A percentile compares a stretch with the other conserved stretches of the same genome.
phyloP scores from a whole-genome alignment of 92 coral and sea anemone species.

The Paragorgia papillata region DNA sequence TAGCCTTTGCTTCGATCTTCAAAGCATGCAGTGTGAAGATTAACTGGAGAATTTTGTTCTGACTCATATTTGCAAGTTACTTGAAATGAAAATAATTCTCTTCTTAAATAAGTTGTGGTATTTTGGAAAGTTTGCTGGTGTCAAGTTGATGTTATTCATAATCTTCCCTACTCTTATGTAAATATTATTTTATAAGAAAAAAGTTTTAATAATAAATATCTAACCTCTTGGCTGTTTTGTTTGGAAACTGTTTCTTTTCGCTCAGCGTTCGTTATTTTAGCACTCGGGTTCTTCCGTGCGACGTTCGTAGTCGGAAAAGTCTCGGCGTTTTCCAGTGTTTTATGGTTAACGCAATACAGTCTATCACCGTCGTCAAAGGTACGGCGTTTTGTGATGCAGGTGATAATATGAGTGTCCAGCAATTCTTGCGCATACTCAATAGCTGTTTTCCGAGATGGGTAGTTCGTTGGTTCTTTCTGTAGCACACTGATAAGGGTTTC shows the following conservation, averaged over 20 bases:
- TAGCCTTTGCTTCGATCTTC: too few relatives aligned
- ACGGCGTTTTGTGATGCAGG: slow-evolving; percentile 59
- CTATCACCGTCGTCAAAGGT: slow-evolving; percentile 69
- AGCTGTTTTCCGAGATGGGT: slow-evolving; percentile 54
- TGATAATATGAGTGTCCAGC: slow-evolving; percentile 51
- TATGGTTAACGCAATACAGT: slow-evolving; percentile 51
- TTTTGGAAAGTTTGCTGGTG: too few relatives aligned
- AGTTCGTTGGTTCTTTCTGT: slow-evolving; percentile 40
- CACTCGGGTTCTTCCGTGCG: background rate
- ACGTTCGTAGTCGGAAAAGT: background rate
- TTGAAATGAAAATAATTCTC: too few relatives aligned
- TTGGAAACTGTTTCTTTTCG: slow-evolving; percentile 1
- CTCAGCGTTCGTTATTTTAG: background rate
- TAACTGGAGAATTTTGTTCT: too few relatives aligned
- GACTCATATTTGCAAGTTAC: too few relatives aligned
- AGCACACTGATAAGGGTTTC: slow-evolving; percentile 56
- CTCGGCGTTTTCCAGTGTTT: background rate
- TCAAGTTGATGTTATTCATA: too few relatives aligned
- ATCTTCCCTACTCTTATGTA: too few relatives aligned
- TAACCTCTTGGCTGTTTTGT: slow-evolving; percentile 19
- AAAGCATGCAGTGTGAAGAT: too few relatives aligned
- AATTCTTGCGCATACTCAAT: slow-evolving; percentile 57
- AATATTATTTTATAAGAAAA: too few relatives aligned
- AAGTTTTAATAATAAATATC: too few relatives aligned
- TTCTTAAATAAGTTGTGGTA: too few relatives aligned